Evolutionary conservation across 2,113 vertebrate species (phyloP).

Genomic region (Chionodraco myersi): DNA sequence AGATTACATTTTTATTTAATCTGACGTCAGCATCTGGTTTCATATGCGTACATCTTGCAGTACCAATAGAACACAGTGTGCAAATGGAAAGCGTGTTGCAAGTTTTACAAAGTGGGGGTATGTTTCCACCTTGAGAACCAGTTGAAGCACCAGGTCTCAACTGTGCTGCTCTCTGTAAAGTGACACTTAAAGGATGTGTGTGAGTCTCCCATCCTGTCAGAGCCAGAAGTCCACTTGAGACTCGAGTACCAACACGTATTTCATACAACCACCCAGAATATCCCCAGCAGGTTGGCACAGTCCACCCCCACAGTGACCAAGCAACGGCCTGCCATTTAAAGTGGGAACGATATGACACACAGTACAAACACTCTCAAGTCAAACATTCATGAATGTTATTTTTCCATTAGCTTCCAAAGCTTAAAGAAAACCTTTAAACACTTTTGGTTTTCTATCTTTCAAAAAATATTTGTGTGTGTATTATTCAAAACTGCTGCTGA

Average conservation of each 20-base stretch:
- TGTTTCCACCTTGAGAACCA: slow-evolving; percentile 46
- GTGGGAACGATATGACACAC: background rate
- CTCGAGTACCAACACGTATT: slow-evolving; percentile 74
- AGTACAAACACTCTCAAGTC: background rate
- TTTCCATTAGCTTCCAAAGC: slow-evolving; percentile 8
- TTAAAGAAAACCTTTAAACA: slow-evolving; percentile 10
- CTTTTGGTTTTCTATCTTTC: background rate
- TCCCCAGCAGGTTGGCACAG: slow-evolving; percentile 40
- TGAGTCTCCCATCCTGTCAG: slow-evolving; percentile 69
- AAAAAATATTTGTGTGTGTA: slow-evolving; percentile 13
- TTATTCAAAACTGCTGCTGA: slow-evolving; percentile 36
- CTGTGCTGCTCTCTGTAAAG: slow-evolving; percentile 59
- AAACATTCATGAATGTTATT: background rate
- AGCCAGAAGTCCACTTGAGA: slow-evolving; percentile 72
- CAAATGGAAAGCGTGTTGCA: slow-evolving; percentile 13
- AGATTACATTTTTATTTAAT: too few species aligned
- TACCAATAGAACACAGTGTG: slow-evolving; percentile 3
- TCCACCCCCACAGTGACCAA: slow-evolving; percentile 24
- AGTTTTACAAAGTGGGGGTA: slow-evolving; percentile 44
- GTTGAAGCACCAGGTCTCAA: slow-evolving; percentile 22
- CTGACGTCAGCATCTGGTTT: background rate
- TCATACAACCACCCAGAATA: slow-evolving; percentile 72
- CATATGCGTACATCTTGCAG: background rate
- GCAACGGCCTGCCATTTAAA: slow-evolving; percentile 39
- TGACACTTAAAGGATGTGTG: slow-evolving; percentile 70